Conservation (phyloP, 2,888 invertebrate genomes). For the Gibbula magus region DNA sequence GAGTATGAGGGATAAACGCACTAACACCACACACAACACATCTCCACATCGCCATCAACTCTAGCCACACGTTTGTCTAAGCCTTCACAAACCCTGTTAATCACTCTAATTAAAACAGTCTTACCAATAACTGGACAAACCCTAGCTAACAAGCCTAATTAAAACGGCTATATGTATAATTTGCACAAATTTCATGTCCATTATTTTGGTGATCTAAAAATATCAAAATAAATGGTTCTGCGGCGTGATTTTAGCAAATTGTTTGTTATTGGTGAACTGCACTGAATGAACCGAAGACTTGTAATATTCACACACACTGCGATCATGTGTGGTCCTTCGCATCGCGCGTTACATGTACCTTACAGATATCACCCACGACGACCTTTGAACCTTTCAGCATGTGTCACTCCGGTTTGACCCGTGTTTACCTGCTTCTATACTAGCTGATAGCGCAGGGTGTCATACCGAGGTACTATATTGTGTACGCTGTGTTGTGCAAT, state of each 20-base stretch:
- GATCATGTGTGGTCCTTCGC: background rate
- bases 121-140: no score
- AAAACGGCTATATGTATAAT: no score
- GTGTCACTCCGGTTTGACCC: background rate
- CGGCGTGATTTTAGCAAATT: no score
- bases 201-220: no score
- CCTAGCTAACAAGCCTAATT: no score
- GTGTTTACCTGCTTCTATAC: background rate
- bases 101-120: no score
- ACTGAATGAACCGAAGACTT: background rate
- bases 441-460: background rate
- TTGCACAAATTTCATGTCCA: no score
- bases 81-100: no score
- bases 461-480: background rate
- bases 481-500: background rate
- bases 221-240: no score
- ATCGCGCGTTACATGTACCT: slow-evolving; percentile 10
- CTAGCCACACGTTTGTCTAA: no score
- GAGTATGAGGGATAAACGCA: no score
- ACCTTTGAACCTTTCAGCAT: slow-evolving; percentile 22
- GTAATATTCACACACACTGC: background rate
- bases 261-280: background rate
- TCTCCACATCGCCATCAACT: background rate
- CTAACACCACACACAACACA: no score
- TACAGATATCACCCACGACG: background rate